Percentiles rank a stretch among this genome's conserved stretches.
Conservation (phyloP, 2,888 invertebrate genomes). For the Sinodicranocentrus sp. region DNA sequence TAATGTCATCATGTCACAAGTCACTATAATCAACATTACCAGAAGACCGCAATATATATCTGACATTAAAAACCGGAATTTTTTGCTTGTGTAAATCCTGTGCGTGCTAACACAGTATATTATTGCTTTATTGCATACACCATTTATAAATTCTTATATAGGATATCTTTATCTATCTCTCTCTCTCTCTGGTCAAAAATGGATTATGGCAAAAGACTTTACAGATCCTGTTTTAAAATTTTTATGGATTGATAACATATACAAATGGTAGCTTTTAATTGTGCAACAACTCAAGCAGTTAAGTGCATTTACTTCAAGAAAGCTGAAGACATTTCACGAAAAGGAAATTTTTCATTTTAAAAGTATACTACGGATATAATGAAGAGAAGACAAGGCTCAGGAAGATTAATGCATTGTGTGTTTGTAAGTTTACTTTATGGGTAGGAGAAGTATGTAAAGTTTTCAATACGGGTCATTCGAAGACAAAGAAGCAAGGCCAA, state of each 20-base stretch:
- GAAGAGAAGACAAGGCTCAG: no score
- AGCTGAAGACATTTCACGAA: background rate
- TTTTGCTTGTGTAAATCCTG: conserved; percentile 10
- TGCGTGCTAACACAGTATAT: background rate
- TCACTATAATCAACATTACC: background rate
- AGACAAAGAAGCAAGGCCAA: conserved; percentile 56
- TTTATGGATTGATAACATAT: conserved; percentile 40
- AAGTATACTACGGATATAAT: no score
- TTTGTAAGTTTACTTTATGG: no score
- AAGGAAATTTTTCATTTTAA: no score
- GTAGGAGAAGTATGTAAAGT: background rate
- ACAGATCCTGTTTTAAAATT: conserved; percentile 34
- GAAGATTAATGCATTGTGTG: no score
- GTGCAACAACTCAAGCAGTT: background rate
- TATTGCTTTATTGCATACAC: background rate
- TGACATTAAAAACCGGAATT: conserved; percentile 29
- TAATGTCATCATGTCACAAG: conserved; percentile 3
- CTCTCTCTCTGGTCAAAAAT: conserved; percentile 15
- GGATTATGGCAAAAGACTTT: conserved; percentile 20
- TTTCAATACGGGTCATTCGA: no score
- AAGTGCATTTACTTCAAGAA: no score
- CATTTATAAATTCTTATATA: background rate
- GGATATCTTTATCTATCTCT: background rate
- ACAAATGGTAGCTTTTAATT: background rate
- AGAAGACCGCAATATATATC: no score